Evolutionary conservation across 2,113 vertebrate species (phyloP).

Genomic region (Nipponia nippon): DNA sequence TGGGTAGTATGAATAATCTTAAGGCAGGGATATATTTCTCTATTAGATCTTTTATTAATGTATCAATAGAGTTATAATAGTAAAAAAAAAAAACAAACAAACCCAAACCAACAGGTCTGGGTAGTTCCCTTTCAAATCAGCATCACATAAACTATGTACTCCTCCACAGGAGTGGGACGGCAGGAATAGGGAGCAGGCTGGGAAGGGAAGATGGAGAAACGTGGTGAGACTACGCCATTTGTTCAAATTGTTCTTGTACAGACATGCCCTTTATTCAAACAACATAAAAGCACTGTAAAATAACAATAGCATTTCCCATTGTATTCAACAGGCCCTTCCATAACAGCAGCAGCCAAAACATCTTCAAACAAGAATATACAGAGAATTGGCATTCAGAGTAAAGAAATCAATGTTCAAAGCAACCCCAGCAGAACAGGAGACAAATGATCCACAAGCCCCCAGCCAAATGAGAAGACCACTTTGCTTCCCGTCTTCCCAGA

Average conservation of each 20-base stretch:
- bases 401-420: neutral
- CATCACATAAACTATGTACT: neutral
- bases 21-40: neutral
- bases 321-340: neutral
- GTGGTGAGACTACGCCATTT: neutral
- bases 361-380: neutral
- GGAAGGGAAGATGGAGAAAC: neutral
- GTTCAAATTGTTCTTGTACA: neutral
- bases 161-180: neutral
- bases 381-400: neutral
- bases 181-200: neutral
- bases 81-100: neutral
- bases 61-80: neutral
- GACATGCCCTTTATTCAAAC: neutral
- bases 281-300: neutral
- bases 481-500: fast-evolving
- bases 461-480: neutral
- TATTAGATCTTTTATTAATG: neutral
- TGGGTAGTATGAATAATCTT: neutral
- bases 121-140: neutral
- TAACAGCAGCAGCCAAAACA: neutral
- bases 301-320: neutral
- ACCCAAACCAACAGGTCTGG: neutral
- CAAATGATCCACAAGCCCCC: neutral
- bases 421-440: neutral